A percentile compares a stretch with the other conserved stretches of the same genome.
Evolutionary conservation across 1,140 invertebrate genomes (phyloP).

Genomic region (Charaxes varanes): DNA sequence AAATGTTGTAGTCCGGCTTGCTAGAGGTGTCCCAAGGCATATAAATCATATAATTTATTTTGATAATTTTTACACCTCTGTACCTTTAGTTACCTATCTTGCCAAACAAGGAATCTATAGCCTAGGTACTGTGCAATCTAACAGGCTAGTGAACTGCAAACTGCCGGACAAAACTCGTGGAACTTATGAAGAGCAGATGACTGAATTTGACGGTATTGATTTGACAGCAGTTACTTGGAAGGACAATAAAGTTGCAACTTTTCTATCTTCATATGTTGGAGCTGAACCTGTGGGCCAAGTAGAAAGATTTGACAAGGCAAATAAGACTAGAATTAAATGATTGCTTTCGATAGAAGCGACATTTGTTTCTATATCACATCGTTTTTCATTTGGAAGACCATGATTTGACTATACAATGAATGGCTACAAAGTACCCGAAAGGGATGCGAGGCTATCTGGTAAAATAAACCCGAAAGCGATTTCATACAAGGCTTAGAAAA

Average conservation of each 20-base stretch:
- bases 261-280: slow-evolving; percentile 52
- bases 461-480: slow-evolving; percentile 34
- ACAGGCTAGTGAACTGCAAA: slow-evolving; percentile 30
- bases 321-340: slow-evolving; percentile 35
- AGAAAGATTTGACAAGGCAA: slow-evolving; percentile 40
- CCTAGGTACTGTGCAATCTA: slow-evolving; percentile 29
- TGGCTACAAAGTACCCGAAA: slow-evolving; percentile 41
- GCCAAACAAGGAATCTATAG: slow-evolving; percentile 32
- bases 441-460: slow-evolving; percentile 24
- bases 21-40: slow-evolving; percentile 27
- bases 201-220: slow-evolving; percentile 34
- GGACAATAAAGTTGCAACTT: slow-evolving; percentile 56
- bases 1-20: slow-evolving; percentile 30
- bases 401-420: slow-evolving; percentile 17
- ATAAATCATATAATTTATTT: slow-evolving; percentile 31
- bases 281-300: slow-evolving; percentile 31
- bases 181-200: slow-evolving; percentile 33
- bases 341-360: slow-evolving; percentile 18
- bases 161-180: slow-evolving; percentile 32
- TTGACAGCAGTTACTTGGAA: slow-evolving; percentile 36
- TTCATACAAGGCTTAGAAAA: slow-evolving; percentile 34
- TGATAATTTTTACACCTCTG: slow-evolving; percentile 36
- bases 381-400: slow-evolving; percentile 29
- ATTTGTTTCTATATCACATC: slow-evolving; percentile 14
- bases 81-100: slow-evolving; percentile 32